Evolutionary conservation across 2,888 invertebrate species (phyloP).

Genomic region (Clostera curtula): DNA sequence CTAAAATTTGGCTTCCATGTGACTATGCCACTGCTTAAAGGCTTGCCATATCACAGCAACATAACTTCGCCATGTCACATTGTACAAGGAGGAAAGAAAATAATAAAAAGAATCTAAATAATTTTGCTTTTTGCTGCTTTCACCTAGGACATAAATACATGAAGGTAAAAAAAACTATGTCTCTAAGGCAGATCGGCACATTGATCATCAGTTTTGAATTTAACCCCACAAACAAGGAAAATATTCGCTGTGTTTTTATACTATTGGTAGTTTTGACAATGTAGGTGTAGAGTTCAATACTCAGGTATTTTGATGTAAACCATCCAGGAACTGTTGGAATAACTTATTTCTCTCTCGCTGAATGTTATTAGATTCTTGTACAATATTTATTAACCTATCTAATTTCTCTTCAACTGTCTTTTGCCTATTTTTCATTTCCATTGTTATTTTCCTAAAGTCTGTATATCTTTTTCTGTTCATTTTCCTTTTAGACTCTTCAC

Average conservation of each 20-base stretch:
- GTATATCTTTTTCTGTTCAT: constrained; percentile 42
- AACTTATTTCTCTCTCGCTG: constrained; percentile 58
- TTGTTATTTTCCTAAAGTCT: constrained; percentile 53
- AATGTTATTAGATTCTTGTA: constrained; percentile 64
- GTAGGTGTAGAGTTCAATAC: constrained; percentile 1
- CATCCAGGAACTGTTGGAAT: constrained; percentile 58
- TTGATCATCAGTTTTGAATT: too few species aligned
- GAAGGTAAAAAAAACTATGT: too few species aligned
- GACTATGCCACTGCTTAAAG: too few species aligned
- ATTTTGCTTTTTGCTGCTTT: too few species aligned
- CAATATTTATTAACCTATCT: constrained; percentile 61
- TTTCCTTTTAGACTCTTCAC: constrained; percentile 43
- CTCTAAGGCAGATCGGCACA: too few species aligned
- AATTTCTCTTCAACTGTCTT: constrained; percentile 58
- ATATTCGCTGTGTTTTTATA: constrained; percentile 1
- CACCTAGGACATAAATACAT: too few species aligned
- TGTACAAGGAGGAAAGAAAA: too few species aligned
- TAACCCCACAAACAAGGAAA: too few species aligned
- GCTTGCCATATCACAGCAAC: too few species aligned
- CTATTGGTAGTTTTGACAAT: constrained; percentile 1
- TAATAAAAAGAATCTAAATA: too few species aligned
- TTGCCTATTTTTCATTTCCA: constrained; percentile 61
- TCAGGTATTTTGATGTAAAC: constrained; percentile 34
- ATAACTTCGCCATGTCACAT: too few species aligned
- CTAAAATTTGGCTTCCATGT: too few species aligned